Conservation (phyloP, 1,140 invertebrate species). For the Pristionchus pacificus region DNA sequence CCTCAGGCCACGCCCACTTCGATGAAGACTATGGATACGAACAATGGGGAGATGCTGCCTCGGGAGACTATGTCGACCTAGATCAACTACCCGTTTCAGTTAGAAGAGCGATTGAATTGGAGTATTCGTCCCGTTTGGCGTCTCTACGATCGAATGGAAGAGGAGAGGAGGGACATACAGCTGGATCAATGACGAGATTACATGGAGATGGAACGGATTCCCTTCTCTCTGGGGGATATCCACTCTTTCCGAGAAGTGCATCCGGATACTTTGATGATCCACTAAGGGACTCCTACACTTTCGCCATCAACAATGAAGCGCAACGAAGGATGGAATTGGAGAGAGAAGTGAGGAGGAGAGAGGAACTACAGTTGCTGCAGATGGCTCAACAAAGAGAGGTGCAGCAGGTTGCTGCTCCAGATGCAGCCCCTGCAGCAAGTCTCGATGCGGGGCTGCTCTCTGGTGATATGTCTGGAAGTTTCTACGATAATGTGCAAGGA, state of each 20-base stretch:
- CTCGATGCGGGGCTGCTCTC: neutral
- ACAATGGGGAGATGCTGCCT: conserved; percentile 4
- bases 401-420: neutral
- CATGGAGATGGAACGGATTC: conserved; percentile 16
- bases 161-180: neutral
- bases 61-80: conserved; percentile 3
- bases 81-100: conserved; percentile 13
- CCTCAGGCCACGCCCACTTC: conserved; percentile 8
- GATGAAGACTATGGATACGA: conserved; percentile 20
- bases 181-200: conserved; percentile 12
- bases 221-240: neutral
- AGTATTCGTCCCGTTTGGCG: conserved; percentile 5
- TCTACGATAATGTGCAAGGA: neutral
- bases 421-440: neutral
- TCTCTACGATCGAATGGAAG: neutral
- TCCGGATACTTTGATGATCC: conserved; percentile 25
- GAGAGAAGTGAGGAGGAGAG: neutral
- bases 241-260: conserved; percentile 20
- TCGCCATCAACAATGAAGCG: neutral
- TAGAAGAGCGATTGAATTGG: conserved; percentile 9
- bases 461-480: neutral
- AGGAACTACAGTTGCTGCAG: neutral
- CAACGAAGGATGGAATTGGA: neutral
- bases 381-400: neutral
- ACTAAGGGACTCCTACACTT: neutral